These are phyloP conservation scores for Peromyscus leucopus DNA, from an alignment of 2,113 vertebrate species.

Conservation along the genomic window DNA sequence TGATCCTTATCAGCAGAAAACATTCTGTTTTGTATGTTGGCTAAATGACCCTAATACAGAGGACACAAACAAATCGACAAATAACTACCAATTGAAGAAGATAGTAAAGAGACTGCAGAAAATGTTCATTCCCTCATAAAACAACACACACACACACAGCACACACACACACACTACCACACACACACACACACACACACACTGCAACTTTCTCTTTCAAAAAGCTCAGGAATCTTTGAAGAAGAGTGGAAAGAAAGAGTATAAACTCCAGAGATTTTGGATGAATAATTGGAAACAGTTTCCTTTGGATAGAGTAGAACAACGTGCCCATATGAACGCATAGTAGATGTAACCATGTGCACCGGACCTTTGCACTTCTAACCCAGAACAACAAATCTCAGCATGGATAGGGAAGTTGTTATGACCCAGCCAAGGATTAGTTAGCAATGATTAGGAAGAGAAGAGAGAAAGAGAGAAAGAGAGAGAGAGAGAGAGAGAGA, in stretches of 20 bases:
- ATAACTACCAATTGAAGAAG: not conserved
- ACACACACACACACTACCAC: too few species aligned
- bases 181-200: not conserved
- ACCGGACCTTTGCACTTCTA: not conserved
- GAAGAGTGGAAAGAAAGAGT: not conserved
- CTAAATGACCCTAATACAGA: not conserved
- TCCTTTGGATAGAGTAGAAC: not conserved
- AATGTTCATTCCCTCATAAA: not conserved
- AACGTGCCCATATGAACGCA: not conserved
- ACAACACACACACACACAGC: too few species aligned
- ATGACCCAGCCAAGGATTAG: not conserved
- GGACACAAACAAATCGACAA: not conserved
- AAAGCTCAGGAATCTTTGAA: not conserved
- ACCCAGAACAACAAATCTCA: not conserved
- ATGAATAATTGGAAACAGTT: not conserved
- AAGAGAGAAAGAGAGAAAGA: not conserved
- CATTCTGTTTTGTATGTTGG: too few species aligned
- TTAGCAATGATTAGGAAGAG: not conserved
- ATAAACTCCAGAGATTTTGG: not conserved
- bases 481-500: not conserved
- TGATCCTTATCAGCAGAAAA: too few species aligned
- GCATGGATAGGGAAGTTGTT: not conserved
- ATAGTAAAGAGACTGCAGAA: not conserved
- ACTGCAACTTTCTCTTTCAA: not conserved
- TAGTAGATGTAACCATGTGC: not conserved